Conservation (phyloP, 2,113 vertebrate species). For the Peromyscus californicus region DNA sequence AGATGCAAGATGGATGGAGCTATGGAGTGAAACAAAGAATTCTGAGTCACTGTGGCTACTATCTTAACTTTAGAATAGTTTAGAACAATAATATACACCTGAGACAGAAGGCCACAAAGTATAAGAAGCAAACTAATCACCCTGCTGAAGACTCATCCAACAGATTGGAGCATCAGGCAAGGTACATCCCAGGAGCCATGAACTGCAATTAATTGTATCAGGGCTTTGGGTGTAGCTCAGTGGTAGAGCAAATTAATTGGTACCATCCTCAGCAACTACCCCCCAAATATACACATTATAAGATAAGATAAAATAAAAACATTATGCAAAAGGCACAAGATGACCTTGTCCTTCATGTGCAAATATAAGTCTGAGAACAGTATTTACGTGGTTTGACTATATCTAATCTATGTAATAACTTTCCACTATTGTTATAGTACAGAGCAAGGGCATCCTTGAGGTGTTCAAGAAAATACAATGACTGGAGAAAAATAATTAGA, state of each 20-base stretch:
- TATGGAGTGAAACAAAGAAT: background rate
- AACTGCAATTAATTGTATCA: background rate
- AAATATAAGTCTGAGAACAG: background rate
- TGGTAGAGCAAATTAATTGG: background rate
- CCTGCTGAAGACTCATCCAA: background rate
- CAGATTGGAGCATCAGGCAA: background rate
- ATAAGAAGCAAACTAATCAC: constrained; percentile 20
- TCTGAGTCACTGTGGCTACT: background rate
- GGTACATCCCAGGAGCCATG: background rate
- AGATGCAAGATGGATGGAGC: background rate
- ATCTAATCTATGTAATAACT: background rate
- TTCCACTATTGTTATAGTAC: background rate
- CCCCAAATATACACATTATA: background rate
- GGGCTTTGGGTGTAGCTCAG: background rate
- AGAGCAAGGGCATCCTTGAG: background rate
- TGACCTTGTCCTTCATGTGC: background rate
- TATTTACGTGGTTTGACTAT: constrained; percentile 45
- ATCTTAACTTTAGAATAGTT: background rate
- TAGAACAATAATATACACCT: background rate
- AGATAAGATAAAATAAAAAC: background rate
- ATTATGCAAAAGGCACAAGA: background rate
- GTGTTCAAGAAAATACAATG: background rate
- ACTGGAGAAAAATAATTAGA: background rate
- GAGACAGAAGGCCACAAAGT: background rate
- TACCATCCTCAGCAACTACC: background rate